Evolutionary conservation across 2,113 vertebrate species (phyloP).

Genomic region (Turnix velox): DNA sequence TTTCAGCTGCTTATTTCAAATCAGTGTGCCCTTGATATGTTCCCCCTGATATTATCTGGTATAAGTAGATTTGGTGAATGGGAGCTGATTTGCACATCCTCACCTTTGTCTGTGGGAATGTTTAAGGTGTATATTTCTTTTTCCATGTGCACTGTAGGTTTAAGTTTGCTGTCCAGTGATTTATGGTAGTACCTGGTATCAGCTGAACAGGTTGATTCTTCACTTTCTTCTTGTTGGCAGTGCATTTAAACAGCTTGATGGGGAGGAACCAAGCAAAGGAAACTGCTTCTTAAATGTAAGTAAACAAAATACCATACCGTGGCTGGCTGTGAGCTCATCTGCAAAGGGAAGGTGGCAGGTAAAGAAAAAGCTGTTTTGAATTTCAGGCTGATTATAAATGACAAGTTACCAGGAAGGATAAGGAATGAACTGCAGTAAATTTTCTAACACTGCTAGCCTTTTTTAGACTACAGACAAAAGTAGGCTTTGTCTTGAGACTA

Average conservation of each 20-base stretch:
- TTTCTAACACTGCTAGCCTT: neutral
- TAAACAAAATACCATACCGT: rapidly evolving
- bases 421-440: slow-evolving; percentile 5
- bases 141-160: neutral
- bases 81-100: neutral
- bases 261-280: neutral
- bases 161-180: neutral
- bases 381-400: neutral
- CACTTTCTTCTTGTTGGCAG: neutral
- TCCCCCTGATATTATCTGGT: rapidly evolving
- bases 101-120: rapidly evolving
- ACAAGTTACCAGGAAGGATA: neutral
- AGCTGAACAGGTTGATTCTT: neutral
- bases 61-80: neutral
- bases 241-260: rapidly evolving
- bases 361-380: neutral
- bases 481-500: slow-evolving; percentile 40
- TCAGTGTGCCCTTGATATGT: neutral
- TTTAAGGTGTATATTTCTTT: neutral
- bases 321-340: neutral
- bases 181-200: neutral
- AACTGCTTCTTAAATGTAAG: neutral
- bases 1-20: neutral
- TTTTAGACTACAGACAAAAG: slow-evolving; percentile 55
- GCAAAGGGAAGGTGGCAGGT: neutral